Evolutionary conservation across 2,113 vertebrate species (phyloP), one percentile per base, ranked within the genome.

Genomic region (Opisthocomus hoazin): DNA sequence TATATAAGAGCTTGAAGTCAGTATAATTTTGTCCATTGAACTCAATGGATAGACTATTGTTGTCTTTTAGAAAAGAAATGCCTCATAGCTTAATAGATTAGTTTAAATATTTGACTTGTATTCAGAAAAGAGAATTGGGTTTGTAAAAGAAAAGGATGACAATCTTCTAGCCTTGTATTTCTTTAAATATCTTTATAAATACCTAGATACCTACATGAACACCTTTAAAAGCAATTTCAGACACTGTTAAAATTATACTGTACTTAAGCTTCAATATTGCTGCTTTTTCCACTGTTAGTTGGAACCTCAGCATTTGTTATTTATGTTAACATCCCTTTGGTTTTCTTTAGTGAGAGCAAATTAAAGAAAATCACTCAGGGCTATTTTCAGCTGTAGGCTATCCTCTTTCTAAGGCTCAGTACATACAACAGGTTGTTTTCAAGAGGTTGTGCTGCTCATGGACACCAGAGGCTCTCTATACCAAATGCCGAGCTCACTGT

Each of bases 401-500:
- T 43, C 9, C 9, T 77, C 22, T 48, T 63, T 74, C 18, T 58
- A 50, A 79, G 22, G 32, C 22, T 65, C 41, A 74, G 29, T 8
- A 66, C 12, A 63, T 20, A 56, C 6, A 56, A 7, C 12, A 60
- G n/a, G 18, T 27, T 81, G 12, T 11, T 77, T 80, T 53, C 2
- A 5, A 56, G 54, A 36, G 7, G 37, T 65, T 5, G 10, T 53
- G 37, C 22, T 1, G 1, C 18, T 46, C 12, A 34, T 1, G 2
- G 22, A 13, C 22, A 2, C 23, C 41, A 63, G 45, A 5, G 71
- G 18, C 15, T 3, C 21, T 64, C 30, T 58, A 6, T 41, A 64
- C 12, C 13, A 48, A 71, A 48, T 0, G 1, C 12, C 1, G 2
- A 71, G 8, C 18, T 71, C 45, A 13, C 46, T 77, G 14, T 53